These are phyloP conservation scores for Petrolisthes manimaculis DNA, from an alignment of 2,888 invertebrate species.

Conservation along the genomic window DNA sequence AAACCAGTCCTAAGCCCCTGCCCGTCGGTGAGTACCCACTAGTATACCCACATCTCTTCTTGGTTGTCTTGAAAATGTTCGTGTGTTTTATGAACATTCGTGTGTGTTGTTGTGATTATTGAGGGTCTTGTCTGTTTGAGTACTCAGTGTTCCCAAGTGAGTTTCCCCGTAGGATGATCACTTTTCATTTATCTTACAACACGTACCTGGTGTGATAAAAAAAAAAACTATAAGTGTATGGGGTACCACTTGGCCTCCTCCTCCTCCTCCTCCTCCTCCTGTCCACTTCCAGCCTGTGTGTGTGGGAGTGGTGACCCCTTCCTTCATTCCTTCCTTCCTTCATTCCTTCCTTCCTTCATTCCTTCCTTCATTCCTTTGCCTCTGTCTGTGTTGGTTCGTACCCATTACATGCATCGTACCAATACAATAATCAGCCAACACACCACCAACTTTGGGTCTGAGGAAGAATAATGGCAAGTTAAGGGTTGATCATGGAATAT, in stretches of 20 bases:
- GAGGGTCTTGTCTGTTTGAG: too few relatives aligned
- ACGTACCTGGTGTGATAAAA: not conserved
- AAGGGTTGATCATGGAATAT: too few relatives aligned
- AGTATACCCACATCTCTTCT: not conserved
- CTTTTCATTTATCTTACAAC: not conserved
- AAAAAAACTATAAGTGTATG: not conserved
- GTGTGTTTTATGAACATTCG: too few relatives aligned
- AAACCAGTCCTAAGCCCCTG: slow-evolving; percentile 53
- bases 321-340: not conserved
- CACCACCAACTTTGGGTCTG: too few relatives aligned
- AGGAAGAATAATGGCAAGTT: too few relatives aligned
- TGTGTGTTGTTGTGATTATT: too few relatives aligned
- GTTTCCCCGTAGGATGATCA: not conserved
- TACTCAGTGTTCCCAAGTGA: not conserved
- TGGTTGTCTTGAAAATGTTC: not conserved
- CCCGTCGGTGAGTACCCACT: slow-evolving; percentile 60
- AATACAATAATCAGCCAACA: too few relatives aligned
- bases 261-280: not conserved
- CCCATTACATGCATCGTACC: too few relatives aligned
- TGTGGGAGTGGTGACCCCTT: not conserved
- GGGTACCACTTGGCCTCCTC: not conserved
- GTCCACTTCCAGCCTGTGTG: not conserved
- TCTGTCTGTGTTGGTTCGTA: too few relatives aligned
- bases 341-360: not conserved
- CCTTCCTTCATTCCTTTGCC: not conserved